These are phyloP conservation scores for Chaetogeoica ovagalla DNA, from an alignment of 2,888 invertebrate species.

Conservation along the genomic window DNA sequence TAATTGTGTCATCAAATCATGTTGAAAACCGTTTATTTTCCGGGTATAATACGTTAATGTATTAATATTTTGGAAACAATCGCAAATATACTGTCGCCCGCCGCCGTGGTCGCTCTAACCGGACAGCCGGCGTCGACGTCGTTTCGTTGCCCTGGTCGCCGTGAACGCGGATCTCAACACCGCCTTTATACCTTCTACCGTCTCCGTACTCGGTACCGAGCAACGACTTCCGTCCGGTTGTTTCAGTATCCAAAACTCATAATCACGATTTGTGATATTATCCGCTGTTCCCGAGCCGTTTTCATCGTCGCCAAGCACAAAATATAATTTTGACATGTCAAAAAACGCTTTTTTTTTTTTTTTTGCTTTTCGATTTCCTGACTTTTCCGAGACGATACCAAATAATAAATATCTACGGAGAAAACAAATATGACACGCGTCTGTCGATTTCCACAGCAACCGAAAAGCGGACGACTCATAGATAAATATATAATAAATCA, in stretches of 20 bases:
- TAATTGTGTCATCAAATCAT: too few species aligned
- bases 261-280: not conserved
- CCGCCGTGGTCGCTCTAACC: not conserved
- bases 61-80: too few species aligned
- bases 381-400: too few species aligned
- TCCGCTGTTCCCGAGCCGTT: not conserved
- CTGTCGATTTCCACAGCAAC: too few species aligned
- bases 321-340: not conserved
- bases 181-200: slow-evolving; percentile 14
- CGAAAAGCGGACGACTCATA: too few species aligned
- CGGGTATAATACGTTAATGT: too few species aligned
- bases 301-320: too few species aligned
- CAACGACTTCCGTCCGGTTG: not conserved
- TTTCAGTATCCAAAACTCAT: slow-evolving; percentile 8
- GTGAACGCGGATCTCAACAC: not conserved
- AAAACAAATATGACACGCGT: too few species aligned
- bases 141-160: not conserved
- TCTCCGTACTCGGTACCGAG: not conserved
- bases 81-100: not conserved
- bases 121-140: not conserved
- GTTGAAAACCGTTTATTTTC: too few species aligned
- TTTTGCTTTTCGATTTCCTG: too few species aligned
- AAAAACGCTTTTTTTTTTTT: not conserved
- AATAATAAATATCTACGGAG: too few species aligned
- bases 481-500: too few species aligned